Evolutionary conservation across 2,797 vertebrate species (phyloP).

Genomic region (Coregonus suidteri): DNA sequence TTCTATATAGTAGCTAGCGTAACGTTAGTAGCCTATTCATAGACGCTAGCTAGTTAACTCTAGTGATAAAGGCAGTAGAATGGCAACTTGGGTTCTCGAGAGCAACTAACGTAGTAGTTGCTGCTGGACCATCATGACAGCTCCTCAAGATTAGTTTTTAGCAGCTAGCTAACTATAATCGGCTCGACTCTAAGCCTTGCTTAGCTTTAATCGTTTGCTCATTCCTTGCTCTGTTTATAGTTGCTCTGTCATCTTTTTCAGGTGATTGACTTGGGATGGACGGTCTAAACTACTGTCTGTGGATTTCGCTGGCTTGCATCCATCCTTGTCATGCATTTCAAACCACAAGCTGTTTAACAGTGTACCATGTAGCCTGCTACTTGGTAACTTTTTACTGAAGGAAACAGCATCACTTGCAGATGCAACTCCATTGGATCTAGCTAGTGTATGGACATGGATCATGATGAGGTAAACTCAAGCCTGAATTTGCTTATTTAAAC

Average conservation of each 20-base stretch:
- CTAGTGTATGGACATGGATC: conserved; percentile 59
- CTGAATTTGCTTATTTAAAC: conserved; percentile 11
- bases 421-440: conserved; percentile 42
- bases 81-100: too few relatives aligned
- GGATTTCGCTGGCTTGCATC: conserved; percentile 11
- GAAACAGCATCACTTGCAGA: conserved; percentile 38
- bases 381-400: conserved; percentile 19
- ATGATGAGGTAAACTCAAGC: conserved; percentile 60
- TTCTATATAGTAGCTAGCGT: too few relatives aligned
- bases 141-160: too few relatives aligned
- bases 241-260: conserved; percentile 37
- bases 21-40: too few relatives aligned
- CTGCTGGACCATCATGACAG: too few relatives aligned
- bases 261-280: conserved; percentile 31
- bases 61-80: too few relatives aligned
- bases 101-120: too few relatives aligned
- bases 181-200: neutral
- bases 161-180: too few relatives aligned
- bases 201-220: neutral
- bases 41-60: too few relatives aligned
- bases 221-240: neutral
- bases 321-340: conserved; percentile 15
- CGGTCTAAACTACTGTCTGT: conserved; percentile 26
- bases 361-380: conserved; percentile 27
- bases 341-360: neutral